Base-by-base conservation (phyloP, 2,888 invertebrate genomes). In the Leptogaster cylindrica region DNA sequence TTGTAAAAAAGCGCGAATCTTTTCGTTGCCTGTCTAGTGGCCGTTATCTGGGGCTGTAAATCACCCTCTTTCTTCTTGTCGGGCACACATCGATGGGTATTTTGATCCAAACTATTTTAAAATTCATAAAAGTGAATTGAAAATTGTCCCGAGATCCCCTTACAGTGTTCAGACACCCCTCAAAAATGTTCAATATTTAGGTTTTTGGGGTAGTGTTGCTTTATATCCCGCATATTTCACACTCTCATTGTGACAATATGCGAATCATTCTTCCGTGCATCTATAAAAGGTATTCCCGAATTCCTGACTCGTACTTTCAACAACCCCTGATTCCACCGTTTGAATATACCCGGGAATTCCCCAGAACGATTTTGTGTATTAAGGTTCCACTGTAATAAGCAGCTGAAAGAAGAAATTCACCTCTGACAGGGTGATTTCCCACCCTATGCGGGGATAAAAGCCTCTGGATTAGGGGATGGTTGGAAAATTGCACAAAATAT, bases 211-310 rank as follows among this genome's bases (percentile, higher is more conserved):
- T 51, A 39, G 66, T 66, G 23, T 25, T 23, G 25, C 33, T 64
- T 64, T 58, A 50, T 51, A 67, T 63, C 51, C 67, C 67, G 41
- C 67, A 67, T 51, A 67, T 67, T 67, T 67, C 67, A 67, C 67
- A 67, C 67, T 67, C 63, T 66, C 66, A 58, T 66, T 66, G 66
- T 66, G 66, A 61, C 66, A 66, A 66, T 58, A 66, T 66, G 66
- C 66, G 66, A 66, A 66, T 66, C 58, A 48, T 33, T 33, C 64
- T 48, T 20, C 36, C 48, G 18, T 44, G 33, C 61, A 58, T 48
- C 46, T 18, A 12, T 14, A 1, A 12, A 44, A 44, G 61, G 61
- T 61, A 44, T 61, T 61, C 61, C 44, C 61, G 44, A 12, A 44
- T 44, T 61, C 27, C 44, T 61, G 27, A 18, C 10, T 28, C 18